Conservation (phyloP, 2,113 vertebrate genomes). For the Lamprologus speciosus region DNA sequence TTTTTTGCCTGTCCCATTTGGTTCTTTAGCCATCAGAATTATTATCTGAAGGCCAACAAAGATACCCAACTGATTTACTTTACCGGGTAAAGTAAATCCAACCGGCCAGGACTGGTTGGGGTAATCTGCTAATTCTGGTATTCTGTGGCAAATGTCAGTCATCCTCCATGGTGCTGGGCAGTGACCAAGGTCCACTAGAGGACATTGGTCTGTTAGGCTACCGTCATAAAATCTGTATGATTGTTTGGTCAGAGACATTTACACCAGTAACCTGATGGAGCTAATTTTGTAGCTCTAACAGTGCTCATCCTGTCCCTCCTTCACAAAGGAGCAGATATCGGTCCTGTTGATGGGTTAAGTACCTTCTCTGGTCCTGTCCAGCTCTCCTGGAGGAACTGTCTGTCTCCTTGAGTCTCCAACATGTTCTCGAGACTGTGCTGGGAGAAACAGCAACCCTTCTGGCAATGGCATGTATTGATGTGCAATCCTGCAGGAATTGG, state of each 20-base stretch:
- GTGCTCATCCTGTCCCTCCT: not conserved
- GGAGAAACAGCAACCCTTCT: not conserved
- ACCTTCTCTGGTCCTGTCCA: not conserved
- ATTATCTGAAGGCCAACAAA: not conserved
- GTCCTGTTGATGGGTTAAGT: not conserved
- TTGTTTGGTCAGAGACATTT: not conserved
- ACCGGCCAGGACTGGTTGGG: not conserved
- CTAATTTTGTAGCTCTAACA: not conserved
- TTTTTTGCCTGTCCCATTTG: not conserved
- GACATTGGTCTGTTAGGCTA: fast-evolving
- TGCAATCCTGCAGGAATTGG: not conserved
- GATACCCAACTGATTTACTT: not conserved
- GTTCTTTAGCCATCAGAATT: not conserved
- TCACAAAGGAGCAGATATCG: not conserved
- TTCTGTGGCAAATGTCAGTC: not conserved
- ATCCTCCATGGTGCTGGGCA: not conserved
- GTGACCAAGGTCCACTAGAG: not conserved
- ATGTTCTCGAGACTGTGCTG: not conserved
- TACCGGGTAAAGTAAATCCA: not conserved
- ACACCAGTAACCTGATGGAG: not conserved
- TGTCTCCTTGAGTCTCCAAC: not conserved
- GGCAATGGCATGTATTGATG: not conserved
- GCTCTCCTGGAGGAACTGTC: not conserved
- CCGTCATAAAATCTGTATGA: not conserved
- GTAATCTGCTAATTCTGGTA: not conserved